Evolutionary conservation across 1,140 invertebrate genomes (phyloP).

Genomic region (Lethocerus indicus): DNA sequence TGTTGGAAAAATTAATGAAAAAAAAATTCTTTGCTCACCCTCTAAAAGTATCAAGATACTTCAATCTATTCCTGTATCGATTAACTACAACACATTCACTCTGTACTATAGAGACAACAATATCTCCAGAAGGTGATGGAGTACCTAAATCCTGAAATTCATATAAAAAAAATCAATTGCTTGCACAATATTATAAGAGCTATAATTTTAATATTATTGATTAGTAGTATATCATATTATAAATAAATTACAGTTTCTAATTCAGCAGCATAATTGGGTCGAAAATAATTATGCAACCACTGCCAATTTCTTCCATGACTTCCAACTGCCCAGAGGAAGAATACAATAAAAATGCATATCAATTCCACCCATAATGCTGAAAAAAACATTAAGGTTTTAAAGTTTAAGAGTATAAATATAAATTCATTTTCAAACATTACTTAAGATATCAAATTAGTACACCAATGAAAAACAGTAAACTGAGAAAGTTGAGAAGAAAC

Average conservation of each 20-base stretch:
- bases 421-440: too few relatives aligned
- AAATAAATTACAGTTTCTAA: not conserved
- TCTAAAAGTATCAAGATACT: conserved; percentile 13
- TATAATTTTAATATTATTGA: not conserved
- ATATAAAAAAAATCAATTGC: not conserved
- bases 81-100: conserved; percentile 5
- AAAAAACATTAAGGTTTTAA: too few relatives aligned
- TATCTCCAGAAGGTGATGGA: not conserved
- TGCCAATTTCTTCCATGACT: too few relatives aligned
- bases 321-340: not conserved
- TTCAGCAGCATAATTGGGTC: not conserved
- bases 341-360: not conserved
- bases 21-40: conserved; percentile 7
- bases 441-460: too few relatives aligned
- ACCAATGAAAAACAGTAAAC: too few relatives aligned
- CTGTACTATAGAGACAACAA: not conserved
- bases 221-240: not conserved
- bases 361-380: too few relatives aligned
- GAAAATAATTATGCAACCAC: too few relatives aligned
- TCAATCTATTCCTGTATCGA: not conserved
- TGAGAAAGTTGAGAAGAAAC: too few relatives aligned
- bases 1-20: conserved; percentile 1
- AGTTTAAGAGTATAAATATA: too few relatives aligned
- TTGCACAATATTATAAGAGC: not conserved
- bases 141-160: conserved; percentile 8